Conservation (phyloP, 2,797 vertebrate genomes). For the Etheostoma perlongum region DNA sequence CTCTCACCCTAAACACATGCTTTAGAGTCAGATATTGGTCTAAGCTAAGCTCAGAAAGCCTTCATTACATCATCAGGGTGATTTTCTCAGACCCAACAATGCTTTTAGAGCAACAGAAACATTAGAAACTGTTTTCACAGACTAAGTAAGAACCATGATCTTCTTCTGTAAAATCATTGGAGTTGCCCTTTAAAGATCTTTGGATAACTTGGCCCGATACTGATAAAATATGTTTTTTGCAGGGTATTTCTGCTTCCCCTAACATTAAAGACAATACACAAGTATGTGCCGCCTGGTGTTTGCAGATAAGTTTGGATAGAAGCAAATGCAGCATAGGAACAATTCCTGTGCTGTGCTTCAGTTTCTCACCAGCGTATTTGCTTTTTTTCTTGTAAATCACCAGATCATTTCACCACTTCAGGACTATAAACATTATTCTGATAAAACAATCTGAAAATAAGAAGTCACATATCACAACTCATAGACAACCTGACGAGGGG, state of each 20-base stretch:
- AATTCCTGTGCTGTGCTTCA: background rate
- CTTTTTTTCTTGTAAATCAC: background rate
- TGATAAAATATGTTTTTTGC: background rate
- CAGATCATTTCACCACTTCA: background rate
- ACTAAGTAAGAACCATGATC: background rate
- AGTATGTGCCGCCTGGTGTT: background rate
- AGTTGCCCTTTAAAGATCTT: background rate
- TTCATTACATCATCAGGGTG: conserved; percentile 14
- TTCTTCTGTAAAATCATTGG: background rate
- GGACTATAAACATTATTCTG: background rate
- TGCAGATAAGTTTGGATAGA: background rate
- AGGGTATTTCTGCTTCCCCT: background rate
- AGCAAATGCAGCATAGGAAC: background rate
- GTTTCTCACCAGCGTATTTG: background rate
- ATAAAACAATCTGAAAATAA: background rate
- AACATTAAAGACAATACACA: background rate
- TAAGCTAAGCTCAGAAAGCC: conserved; percentile 5
- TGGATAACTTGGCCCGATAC: background rate
- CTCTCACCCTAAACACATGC: background rate
- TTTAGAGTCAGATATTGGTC: background rate
- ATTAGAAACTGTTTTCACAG: background rate
- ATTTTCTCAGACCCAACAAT: background rate
- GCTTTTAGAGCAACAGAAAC: conserved; percentile 3
- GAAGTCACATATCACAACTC: background rate
- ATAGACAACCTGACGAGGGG: background rate